Evolutionary conservation across 2,797 vertebrate species (phyloP).

Genomic region (Lagocephalus sceleratus): DNA sequence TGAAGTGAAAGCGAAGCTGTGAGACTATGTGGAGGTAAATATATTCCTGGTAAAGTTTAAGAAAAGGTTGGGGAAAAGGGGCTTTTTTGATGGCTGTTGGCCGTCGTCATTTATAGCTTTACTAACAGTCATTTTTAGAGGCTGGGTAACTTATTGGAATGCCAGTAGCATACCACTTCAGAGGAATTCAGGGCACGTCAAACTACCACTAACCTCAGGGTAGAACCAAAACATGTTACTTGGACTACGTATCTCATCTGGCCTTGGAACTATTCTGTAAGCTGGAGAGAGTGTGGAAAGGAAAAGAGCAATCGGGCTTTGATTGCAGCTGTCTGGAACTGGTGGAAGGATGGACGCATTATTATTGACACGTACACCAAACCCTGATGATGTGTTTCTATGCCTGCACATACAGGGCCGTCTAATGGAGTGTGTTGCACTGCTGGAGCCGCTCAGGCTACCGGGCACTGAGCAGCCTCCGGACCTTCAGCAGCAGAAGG

Average conservation of each 20-base stretch:
- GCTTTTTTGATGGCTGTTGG: too few relatives aligned
- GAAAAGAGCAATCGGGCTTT: conserved; percentile 15
- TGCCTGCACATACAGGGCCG: background rate
- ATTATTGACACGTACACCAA: conserved; percentile 1
- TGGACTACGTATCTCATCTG: conserved; percentile 41
- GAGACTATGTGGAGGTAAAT: too few relatives aligned
- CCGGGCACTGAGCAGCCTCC: background rate
- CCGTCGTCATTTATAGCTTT: too few relatives aligned
- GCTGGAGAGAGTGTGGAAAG: conserved; percentile 3
- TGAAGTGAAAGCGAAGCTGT: too few relatives aligned
- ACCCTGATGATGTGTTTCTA: background rate
- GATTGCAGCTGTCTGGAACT: conserved; percentile 1
- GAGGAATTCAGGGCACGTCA: conserved; percentile 33
- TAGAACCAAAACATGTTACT: conserved; percentile 19
- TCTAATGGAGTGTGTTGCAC: too few relatives aligned
- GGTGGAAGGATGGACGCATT: background rate
- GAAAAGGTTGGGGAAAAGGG: too few relatives aligned
- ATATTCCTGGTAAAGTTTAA: too few relatives aligned
- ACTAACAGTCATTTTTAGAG: too few relatives aligned
- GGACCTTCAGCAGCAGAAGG: conserved; percentile 15
- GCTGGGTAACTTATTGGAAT: conserved; percentile 5
- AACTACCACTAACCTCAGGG: conserved; percentile 14
- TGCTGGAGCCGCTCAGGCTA: background rate
- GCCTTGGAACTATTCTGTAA: conserved; percentile 19
- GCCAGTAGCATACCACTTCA: background rate